phyloP scores from a whole-genome alignment of 2,797 vertebrate genomes.

The Phylloscopus collybita region DNA sequence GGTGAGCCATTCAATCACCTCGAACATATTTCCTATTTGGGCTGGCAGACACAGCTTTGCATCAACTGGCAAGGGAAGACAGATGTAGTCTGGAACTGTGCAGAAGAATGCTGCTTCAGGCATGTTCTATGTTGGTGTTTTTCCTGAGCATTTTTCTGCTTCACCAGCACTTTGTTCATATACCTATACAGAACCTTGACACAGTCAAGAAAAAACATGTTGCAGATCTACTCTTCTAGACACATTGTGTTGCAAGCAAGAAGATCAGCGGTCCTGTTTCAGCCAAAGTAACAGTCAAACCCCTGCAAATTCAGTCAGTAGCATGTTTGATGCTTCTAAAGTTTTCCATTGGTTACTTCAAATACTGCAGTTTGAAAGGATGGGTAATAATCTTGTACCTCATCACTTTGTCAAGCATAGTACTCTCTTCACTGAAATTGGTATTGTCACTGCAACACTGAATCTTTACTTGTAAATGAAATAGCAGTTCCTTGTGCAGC shows the following conservation, averaged over 20 bases:
- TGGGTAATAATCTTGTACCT: neutral
- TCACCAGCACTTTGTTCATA: neutral
- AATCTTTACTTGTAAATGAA: conserved; percentile 14
- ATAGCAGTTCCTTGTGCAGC: neutral
- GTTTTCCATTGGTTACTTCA: conserved; percentile 23
- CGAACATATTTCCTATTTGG: neutral
- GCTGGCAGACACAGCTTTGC: neutral
- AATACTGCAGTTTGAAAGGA: neutral
- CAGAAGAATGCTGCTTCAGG: neutral
- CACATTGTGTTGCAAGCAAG: neutral
- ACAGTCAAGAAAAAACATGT: neutral
- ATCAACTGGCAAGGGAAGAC: conserved; percentile 1
- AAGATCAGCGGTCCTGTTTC: neutral
- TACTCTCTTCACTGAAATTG: neutral
- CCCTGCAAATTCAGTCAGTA: neutral
- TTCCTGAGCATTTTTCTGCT: neutral
- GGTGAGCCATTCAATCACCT: conserved; percentile 5
- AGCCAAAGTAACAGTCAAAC: neutral
- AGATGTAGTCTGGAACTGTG: neutral
- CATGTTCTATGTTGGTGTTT: neutral
- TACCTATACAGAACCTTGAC: neutral
- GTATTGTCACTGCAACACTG: neutral
- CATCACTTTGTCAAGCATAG: neutral
- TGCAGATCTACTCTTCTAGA: neutral
- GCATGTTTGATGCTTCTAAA: neutral